Conservation (phyloP, 2,113 vertebrate genomes). For the Cebidichthys violaceus region DNA sequence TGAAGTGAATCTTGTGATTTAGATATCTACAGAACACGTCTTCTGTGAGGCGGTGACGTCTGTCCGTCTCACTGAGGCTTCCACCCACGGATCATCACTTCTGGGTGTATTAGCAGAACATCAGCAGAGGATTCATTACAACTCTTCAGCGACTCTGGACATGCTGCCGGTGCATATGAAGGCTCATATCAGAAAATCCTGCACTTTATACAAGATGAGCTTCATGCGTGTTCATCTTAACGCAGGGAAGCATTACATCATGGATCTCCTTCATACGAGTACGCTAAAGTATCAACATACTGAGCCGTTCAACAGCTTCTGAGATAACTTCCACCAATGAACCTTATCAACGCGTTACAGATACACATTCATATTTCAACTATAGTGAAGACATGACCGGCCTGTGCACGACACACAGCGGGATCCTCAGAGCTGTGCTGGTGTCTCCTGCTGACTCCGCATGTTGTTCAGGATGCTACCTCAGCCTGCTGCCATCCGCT, state of each 20-base stretch:
- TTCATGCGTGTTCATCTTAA: neutral
- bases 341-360: neutral
- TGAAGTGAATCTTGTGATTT: neutral
- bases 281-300: neutral
- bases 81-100: too few species aligned
- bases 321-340: neutral
- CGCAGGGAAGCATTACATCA: neutral
- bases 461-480: too few species aligned
- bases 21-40: neutral
- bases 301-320: neutral
- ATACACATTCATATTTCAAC: constrained; percentile 19
- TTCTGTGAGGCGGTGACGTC: too few species aligned
- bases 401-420: neutral
- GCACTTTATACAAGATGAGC: neutral
- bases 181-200: neutral
- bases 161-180: neutral
- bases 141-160: neutral
- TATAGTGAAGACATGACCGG: neutral
- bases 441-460: too few species aligned
- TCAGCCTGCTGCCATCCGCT: too few species aligned
- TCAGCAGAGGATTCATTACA: neutral
- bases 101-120: too few species aligned
- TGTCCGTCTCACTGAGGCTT: neutral
- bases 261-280: neutral
- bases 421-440: neutral